Evolutionary conservation across 2,888 invertebrate genomes (phyloP), one percentile per base, ranked within the genome.

Genomic region (Epinotia brunnichana): DNA sequence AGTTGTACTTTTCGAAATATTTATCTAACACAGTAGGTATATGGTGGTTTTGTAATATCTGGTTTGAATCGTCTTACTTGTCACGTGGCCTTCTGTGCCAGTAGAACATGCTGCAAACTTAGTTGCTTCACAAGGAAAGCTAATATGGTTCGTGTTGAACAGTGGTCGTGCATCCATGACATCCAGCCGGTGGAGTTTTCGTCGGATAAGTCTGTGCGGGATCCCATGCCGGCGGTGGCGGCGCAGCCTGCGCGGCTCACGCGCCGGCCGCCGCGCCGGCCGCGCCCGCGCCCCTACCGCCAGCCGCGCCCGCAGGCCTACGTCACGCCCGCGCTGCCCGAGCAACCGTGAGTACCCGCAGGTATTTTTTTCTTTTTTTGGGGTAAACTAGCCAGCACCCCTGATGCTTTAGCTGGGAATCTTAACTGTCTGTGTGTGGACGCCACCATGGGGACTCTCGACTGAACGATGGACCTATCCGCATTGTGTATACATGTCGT

Each of bases 111-210:
- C n/a, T n/a, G n/a, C 48, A 48, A n/a, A n/a, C 5, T 44, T 15
- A 48, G 5, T 48, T 13, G n/a, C 15, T n/a, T n/a, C n/a, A 44
- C 15, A n/a, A 5, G n/a, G 48, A 48, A 48, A 48, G n/a, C 15
- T n/a, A n/a, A 48, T n/a, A 39, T 11, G 15, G 15, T 0, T 17
- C 11, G 9, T 61, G 29, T 48, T 3, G 48, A 11, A 5, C 88
- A 97, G 96, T 98, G 98, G 97, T 98, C 98, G 9, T 97, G 98
- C 84, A 95, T 99, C 69, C 98, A 99, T 90, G 98, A 98, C 85
- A 97, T 99, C 77, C 98, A 98, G 90, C 95, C 96, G 57, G 88
- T 87, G 70, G 93, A 93, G 5, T 81, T 85, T n/a, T 21, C 67
- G 17, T 70, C 79, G 17, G 80, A 81, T 73, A 89, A 90, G 82